Evolutionary conservation across 35 echinoderm and acorn worm genomes (phyloP), one percentile per base, ranked within the genome.

Genomic region (Ptychodera flava): DNA sequence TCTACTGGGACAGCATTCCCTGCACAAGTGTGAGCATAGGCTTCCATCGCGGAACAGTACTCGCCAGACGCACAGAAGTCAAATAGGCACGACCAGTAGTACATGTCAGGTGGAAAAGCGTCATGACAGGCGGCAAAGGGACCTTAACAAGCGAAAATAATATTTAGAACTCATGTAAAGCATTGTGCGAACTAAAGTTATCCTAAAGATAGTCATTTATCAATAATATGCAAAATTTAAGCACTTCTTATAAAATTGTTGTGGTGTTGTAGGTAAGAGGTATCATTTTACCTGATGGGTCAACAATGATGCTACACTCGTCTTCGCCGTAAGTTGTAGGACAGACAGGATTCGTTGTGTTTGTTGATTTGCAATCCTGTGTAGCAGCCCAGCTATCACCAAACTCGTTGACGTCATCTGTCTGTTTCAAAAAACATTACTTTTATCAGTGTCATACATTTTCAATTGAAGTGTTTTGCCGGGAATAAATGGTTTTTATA

Each of bases 11-110:
- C n/a, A n/a, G n/a, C n/a, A n/a, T n/a, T n/a, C n/a, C n/a, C n/a
- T n/a, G n/a, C n/a, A n/a, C n/a, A n/a, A n/a, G n/a, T n/a, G n/a
- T n/a, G n/a, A n/a, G n/a, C n/a, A n/a, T n/a, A n/a, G n/a, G n/a
- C n/a, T n/a, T n/a, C n/a, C n/a, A n/a, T n/a, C n/a, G n/a, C n/a
- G n/a, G n/a, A n/a, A n/a, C n/a, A n/a, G n/a, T n/a, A n/a, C n/a
- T n/a, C n/a, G n/a, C n/a, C n/a, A n/a, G n/a, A n/a, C n/a, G 95
- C 95, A 76, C 95, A 97, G 37, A 85, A 90, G 82, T 97, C 95
- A 87, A 91, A 97, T n/a, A 91, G 82, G 77, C 95, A 97, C 28
- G 93, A 80, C 22, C 84, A 52, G 34, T 88, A 97, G 87, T 84
- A 97, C 79, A 92, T 84, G 1, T 45, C 75, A 0, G 92, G 95